A percentile compares a stretch with the other conserved stretches of the same genome.
phyloP scores from a whole-genome alignment of 2,888 invertebrate species.

The Morinoia aosen region DNA sequence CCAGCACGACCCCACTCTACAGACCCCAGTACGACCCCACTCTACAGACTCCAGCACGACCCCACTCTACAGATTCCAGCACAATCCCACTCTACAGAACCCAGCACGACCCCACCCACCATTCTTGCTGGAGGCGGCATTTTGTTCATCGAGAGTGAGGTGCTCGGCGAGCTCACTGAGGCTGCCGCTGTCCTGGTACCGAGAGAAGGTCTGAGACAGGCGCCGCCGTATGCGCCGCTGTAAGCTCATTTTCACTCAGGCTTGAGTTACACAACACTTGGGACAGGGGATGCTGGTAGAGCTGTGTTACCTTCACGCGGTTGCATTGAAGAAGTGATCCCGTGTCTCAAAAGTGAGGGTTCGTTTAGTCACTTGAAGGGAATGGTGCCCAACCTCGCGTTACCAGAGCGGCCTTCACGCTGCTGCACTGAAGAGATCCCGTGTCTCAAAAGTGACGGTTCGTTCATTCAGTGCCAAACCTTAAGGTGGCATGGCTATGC shows the following conservation, averaged over 20 bases:
- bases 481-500: background rate
- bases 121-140: conserved; percentile 69
- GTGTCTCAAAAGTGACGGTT: background rate
- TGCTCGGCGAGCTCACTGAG: conserved; percentile 70
- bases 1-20: too few relatives aligned
- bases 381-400: background rate
- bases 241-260: conserved; percentile 63
- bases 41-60: too few relatives aligned
- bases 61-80: too few relatives aligned
- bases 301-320: background rate
- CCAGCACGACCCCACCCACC: conserved; percentile 34
- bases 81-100: too few relatives aligned
- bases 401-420: background rate
- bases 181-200: conserved; percentile 69
- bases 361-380: background rate
- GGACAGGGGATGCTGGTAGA: background rate
- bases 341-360: background rate
- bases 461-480: background rate
- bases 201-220: conserved; percentile 70
- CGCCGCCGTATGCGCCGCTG: conserved; percentile 69
- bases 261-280: background rate
- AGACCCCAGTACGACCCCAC: too few relatives aligned
- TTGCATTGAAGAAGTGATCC: background rate
- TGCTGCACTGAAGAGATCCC: background rate
- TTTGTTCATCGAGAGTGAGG: conserved; percentile 70